Evolutionary conservation across 2,797 vertebrate species (phyloP), one percentile per base, ranked within the genome.

Genomic region (Syngnathus rostellatus): DNA sequence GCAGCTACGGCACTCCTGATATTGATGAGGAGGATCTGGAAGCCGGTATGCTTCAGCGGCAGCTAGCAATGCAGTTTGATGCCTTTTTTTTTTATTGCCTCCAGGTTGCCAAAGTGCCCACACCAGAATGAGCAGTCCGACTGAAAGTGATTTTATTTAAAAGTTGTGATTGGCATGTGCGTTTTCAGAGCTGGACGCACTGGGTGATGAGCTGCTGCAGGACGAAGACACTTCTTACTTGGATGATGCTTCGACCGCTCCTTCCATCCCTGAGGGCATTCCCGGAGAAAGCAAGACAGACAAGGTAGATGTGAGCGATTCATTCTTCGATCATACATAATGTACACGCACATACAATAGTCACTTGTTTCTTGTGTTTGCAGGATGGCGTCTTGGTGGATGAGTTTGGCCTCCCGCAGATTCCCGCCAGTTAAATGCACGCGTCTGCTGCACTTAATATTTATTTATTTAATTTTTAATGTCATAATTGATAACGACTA

Each of bases 21-120:
- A 92, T 99, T 51, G 97, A 99, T 53, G 97, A 99, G 78, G 96
- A 98, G 53, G 97, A 99, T 81, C 91, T 99, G 3, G 96, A 98
- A 92, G 96, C 96, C 82, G 97, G 97, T 97, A 71, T 10, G 50
- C 8, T 10, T 2, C 4, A 31, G 11, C 25, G 6, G 54, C 54
- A 57, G 51, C 10, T 31, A 12, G 53, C 23, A 55, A 21, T 1
- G 17, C 45, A 48, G 45, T 48, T 17, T 48, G 31, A 31, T 4
- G 31, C 31, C 31, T 31, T 3, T 31, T 31, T 31, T 31, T 31
- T 40, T 7, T 7, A 41, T 41, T 41, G 40, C 9, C 31, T 41
- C 40, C 40, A 46, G 45, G 45, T 46, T 14, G 46, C 14, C 46
- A 43, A 43, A 43, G 8, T 43, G 41, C 41, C 11, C 41, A 43